Base-by-base conservation (phyloP, 2,888 invertebrate species). In the Xanthia togata region DNA sequence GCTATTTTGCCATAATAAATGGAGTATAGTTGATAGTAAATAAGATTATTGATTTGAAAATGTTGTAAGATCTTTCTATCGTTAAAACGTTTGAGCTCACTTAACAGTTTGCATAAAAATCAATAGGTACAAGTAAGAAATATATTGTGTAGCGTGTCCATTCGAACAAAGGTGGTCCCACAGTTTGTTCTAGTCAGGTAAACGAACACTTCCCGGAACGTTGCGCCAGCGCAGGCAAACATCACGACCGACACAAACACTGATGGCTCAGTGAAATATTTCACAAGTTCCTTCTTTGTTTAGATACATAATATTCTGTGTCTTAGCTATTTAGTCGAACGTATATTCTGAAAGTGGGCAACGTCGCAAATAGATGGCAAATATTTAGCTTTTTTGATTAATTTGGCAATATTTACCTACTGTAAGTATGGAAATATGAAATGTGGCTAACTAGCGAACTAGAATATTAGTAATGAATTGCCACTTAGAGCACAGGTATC, bases 151-250 rank as follows among this genome's bases (percentile, higher is more conserved):
- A 59, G 35, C 23, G n/a, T 70, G 71, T 59, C 57, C 59, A 59
- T 44, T 20, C 23, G 82, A 72, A 70, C 78, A 78, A 85, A 72
- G 83, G 47, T 17, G 44, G 68, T 60, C 72, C 65, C 72, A 73
- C 64, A 79, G 87, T 87, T 89, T 89, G 88, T 83, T 86, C 83
- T 83, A 79, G 82, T 38, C 88, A 88, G 88, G 88, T 88, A 88
- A 83, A 77, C 81, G 88, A 80, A 70, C 11, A 70, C 68, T 90
- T 90, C 91, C 82, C 72, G 82, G 90, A 90, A 90, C 68, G 70
- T 81, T 88, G 87, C 88, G 82, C 78, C 74, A 67, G 60, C 71
- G 73, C 81, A 73, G 70, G 78, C 88, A 83, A 87, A 87, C 82
- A 85, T 62, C 77, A 81, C 81, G 82, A 77, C 70, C 68, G 76